Evolutionary conservation across 2,888 invertebrate species (phyloP), one percentile per base, ranked within the genome.

Genomic region (Agapostemon virescens): DNA sequence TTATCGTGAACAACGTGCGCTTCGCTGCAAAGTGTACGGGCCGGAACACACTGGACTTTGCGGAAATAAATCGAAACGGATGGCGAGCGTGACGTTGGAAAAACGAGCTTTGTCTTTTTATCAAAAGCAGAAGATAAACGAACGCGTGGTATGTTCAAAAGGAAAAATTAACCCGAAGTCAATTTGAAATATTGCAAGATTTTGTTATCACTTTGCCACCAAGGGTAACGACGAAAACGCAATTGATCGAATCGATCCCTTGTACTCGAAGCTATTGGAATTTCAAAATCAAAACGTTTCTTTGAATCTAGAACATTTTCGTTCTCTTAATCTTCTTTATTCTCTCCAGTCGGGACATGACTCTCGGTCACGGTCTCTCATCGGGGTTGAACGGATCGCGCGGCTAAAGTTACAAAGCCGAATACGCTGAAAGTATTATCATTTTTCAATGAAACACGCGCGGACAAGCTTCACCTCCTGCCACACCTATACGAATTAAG

Each of bases 401-500:
- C 49, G 52, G 61, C 49, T 30, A 7, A 5, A 20, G 5, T 17
- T 45, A 45, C 45, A n/a, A n/a, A n/a, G n/a, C n/a, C 40, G 45
- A 23, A 23, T 40, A 55, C 55, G 63, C 20, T 67, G 64, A 76
- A 49, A 69, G 73, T 72, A 26, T 33, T 70, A 71, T 83, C 61
- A 45, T 83, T 79, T 74, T 76, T 77, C 73, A 13, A 45, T 11
- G 61, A 74, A 69, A 76, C 68, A 11, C 1, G 9, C 20, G 30
- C 20, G 20, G 33, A 11, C 61, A 33, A 33, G 61, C 20, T 61
- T 61, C 20, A 20, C 64, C 36, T 66, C 17, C 13, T 33, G n/a
- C 49, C 79, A 63, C 69, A 40, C 30, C n/a, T 5, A 15, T 64
- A 63, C 73, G 78, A 74, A 70, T 77, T 52, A 80, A 73, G 63